phyloP scores from a whole-genome alignment of 2,888 invertebrate species.

The Notocelia uddmanniana region DNA sequence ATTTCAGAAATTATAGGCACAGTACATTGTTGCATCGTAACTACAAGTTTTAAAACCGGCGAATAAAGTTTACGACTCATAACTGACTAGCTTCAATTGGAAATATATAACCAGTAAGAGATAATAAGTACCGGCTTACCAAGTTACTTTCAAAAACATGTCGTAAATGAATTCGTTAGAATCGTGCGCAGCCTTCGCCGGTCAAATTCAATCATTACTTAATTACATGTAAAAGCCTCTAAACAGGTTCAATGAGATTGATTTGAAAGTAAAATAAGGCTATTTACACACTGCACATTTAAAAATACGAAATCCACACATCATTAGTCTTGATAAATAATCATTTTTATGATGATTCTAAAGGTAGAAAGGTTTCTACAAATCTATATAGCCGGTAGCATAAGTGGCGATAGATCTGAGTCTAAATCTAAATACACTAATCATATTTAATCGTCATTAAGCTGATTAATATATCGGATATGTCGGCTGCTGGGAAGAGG shows the following conservation, averaged over 20 bases:
- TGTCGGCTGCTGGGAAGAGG: no score
- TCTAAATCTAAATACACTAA: no score
- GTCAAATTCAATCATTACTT: constrained; percentile 18
- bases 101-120: background rate
- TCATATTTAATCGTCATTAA: no score
- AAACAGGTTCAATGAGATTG: constrained; percentile 4
- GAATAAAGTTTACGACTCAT: constrained; percentile 1
- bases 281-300: background rate
- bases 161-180: constrained; percentile 9
- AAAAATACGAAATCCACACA: no score
- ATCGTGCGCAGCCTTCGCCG: constrained; percentile 27
- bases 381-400: no score
- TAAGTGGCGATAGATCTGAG: no score
- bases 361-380: no score
- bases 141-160: constrained; percentile 38
- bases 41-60: background rate
- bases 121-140: constrained; percentile 19
- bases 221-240: constrained; percentile 12
- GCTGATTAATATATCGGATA: no score
- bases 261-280: background rate
- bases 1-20: background rate
- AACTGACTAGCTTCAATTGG: background rate
- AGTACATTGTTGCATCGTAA: background rate
- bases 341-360: no score
- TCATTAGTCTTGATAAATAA: no score